Evolutionary conservation across 2,113 vertebrate species (phyloP).

Genomic region (Hydropotes inermis): DNA sequence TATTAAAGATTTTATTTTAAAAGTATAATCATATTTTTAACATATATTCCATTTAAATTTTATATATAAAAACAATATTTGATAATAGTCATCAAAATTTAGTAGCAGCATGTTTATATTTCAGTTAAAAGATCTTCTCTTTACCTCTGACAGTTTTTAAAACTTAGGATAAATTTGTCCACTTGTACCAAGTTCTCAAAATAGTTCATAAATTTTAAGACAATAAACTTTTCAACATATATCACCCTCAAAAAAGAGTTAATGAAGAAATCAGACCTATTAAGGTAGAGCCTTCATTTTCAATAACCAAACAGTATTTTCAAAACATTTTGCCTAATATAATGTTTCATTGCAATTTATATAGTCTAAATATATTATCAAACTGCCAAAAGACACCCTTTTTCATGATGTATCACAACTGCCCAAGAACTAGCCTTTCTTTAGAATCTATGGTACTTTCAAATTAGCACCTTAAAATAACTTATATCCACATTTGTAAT

Average conservation of each 20-base stretch:
- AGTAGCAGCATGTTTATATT: background rate
- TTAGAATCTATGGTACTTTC: background rate
- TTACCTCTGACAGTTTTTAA: background rate
- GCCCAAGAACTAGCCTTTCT: background rate
- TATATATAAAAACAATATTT: background rate
- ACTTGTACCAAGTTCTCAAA: background rate
- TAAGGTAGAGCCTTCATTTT: background rate
- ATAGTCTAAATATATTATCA: background rate
- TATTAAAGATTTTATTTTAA: background rate
- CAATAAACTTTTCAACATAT: background rate
- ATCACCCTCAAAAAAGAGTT: background rate
- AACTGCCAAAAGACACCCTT: background rate
- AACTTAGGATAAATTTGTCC: background rate
- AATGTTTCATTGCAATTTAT: background rate
- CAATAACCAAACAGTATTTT: background rate
- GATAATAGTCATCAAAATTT: background rate
- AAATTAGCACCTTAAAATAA: constrained; percentile 5
- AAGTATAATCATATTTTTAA: background rate
- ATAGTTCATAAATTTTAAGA: background rate
- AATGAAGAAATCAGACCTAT: background rate
- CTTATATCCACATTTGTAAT: background rate
- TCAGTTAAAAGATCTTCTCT: background rate
- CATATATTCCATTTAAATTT: background rate
- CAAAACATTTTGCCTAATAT: background rate
- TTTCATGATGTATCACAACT: background rate